Evolutionary conservation across 2,113 vertebrate genomes (phyloP).

Genomic region (Mormoops blainvillei): DNA sequence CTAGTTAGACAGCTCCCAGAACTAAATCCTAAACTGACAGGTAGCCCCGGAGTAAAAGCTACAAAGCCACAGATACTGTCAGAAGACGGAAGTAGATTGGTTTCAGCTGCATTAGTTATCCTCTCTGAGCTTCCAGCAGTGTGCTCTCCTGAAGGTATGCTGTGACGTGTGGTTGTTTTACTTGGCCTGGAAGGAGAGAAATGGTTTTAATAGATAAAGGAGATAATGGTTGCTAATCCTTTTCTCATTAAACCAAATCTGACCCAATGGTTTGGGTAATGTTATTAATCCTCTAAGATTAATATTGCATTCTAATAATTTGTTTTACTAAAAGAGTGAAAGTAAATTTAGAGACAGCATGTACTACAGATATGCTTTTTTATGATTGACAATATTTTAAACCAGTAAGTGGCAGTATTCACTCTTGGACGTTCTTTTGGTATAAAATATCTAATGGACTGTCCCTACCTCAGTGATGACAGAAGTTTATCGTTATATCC

Average conservation of each 20-base stretch:
- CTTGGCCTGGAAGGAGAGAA: background rate
- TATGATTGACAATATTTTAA: background rate
- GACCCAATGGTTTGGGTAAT: background rate
- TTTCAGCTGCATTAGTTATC: conserved; percentile 87
- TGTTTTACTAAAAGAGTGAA: background rate
- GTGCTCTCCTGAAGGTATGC: conserved; percentile 95
- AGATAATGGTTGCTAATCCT: conserved; percentile 47
- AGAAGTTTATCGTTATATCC: background rate
- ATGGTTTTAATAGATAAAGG: background rate
- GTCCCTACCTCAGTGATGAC: background rate
- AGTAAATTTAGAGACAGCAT: background rate
- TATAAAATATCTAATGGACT: background rate
- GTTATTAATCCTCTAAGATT: conserved; percentile 19
- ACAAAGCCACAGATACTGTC: conserved; percentile 81
- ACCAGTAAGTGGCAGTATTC: background rate
- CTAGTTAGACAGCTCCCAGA: conserved; percentile 92
- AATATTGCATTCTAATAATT: background rate
- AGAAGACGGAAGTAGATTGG: conserved; percentile 83
- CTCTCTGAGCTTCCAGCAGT: conserved; percentile 91
- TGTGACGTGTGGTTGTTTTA: background rate
- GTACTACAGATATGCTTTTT: background rate
- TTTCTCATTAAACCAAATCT: conserved; percentile 50
- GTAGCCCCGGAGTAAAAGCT: conserved; percentile 78
- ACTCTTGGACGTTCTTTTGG: background rate
- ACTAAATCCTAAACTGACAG: conserved; percentile 90